Evolutionary conservation across 2,113 vertebrate genomes (phyloP).

Genomic region (Montifringilla adamsi): DNA sequence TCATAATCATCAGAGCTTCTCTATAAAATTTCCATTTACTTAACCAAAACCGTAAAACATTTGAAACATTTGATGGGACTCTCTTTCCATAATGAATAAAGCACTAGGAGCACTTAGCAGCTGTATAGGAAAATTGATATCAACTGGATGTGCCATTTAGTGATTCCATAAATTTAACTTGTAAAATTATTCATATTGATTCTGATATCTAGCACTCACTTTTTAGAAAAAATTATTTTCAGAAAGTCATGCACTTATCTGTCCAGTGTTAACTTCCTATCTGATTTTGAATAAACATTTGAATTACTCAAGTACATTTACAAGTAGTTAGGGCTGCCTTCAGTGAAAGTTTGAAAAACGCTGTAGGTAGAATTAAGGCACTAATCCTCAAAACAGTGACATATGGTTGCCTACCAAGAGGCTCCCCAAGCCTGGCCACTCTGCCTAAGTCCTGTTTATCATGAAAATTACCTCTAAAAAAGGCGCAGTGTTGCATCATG

Average conservation of each 20-base stretch:
- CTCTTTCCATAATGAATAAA: not conserved
- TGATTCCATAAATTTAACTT: not conserved
- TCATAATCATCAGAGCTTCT: not conserved
- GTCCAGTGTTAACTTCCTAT: not conserved
- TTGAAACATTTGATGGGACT: not conserved
- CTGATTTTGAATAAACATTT: not conserved
- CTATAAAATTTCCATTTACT: conserved; percentile 46
- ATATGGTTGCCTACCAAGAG: not conserved
- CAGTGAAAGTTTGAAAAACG: not conserved
- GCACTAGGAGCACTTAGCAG: not conserved
- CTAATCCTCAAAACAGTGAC: not conserved
- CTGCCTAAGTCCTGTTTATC: not conserved
- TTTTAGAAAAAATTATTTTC: not conserved
- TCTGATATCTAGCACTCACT: not conserved
- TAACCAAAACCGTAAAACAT: conserved; percentile 11
- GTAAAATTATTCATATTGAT: not conserved
- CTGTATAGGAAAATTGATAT: not conserved
- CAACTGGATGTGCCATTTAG: not conserved
- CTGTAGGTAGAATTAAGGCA: not conserved
- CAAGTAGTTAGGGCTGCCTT: not conserved
- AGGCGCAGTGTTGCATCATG: not conserved
- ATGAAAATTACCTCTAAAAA: not conserved
- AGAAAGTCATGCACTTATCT: not conserved
- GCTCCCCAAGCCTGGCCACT: not conserved
- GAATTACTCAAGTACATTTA: not conserved